These are phyloP conservation scores for Mystacides longicornis DNA, from an alignment of 2,888 invertebrate genomes.

Conservation along the genomic window DNA sequence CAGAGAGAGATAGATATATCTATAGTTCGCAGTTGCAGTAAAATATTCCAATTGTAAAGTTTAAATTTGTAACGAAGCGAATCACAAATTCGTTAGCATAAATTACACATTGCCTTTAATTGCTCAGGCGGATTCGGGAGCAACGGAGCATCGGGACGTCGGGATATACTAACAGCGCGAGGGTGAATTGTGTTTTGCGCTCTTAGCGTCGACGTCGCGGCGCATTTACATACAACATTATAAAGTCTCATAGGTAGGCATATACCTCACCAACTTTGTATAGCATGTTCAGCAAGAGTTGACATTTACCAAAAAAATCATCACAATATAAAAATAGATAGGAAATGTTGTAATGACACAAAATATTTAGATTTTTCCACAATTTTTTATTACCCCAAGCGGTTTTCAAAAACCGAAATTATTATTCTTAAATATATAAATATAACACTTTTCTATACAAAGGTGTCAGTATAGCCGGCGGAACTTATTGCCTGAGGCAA, in stretches of 20 bases:
- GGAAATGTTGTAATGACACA: too few relatives aligned
- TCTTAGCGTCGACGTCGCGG: slow-evolving; percentile 13
- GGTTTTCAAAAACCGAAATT: too few relatives aligned
- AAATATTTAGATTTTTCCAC: too few relatives aligned
- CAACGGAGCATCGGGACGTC: slow-evolving; percentile 4
- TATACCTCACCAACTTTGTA: slow-evolving; percentile 7
- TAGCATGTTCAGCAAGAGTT: neutral
- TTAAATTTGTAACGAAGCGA: slow-evolving; percentile 27
- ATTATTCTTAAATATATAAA: too few relatives aligned
- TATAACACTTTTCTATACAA: too few relatives aligned
- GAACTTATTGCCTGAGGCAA: too few relatives aligned
- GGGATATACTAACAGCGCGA: neutral
- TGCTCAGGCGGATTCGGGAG: slow-evolving; percentile 21
- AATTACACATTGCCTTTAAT: slow-evolving; percentile 28
- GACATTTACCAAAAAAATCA: neutral
- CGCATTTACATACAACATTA: slow-evolving; percentile 21
- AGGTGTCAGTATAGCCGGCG: too few relatives aligned
- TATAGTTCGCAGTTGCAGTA: slow-evolving; percentile 19
- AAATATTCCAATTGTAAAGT: slow-evolving; percentile 25
- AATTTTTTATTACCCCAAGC: too few relatives aligned
- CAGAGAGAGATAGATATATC: too few relatives aligned
- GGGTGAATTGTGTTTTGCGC: too few relatives aligned
- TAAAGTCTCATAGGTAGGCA: slow-evolving; percentile 17
- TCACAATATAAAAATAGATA: neutral
- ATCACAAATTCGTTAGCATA: slow-evolving; percentile 28